Conservation (phyloP, 2,888 invertebrate species). For the Tinea semifulvella region DNA sequence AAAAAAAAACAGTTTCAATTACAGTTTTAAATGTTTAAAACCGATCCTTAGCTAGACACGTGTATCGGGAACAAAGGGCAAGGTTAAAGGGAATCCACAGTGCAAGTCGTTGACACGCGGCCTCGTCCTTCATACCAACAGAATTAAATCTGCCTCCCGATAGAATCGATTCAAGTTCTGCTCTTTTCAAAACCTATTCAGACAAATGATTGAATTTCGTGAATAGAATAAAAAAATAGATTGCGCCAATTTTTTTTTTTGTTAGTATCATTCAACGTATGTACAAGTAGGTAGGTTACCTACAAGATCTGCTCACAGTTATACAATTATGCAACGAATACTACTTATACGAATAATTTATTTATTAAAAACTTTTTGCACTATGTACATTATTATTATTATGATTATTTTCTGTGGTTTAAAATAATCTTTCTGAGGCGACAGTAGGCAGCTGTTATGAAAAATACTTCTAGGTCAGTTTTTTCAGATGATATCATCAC, state of each 20-base stretch:
- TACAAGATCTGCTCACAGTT: no score
- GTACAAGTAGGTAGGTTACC: no score
- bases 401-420: no score
- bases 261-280: background rate
- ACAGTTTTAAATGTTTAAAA: constrained; percentile 1
- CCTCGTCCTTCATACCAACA: constrained; percentile 3
- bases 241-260: background rate
- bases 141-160: constrained; percentile 7
- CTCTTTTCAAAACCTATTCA: constrained; percentile 9
- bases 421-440: no score
- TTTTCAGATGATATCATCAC: no score
- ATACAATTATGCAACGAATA: no score
- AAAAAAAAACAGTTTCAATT: no score
- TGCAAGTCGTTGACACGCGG: background rate
- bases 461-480: no score
- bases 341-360: no score
- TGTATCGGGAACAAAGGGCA: constrained; percentile 10
- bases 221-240: constrained; percentile 6
- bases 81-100: constrained; percentile 6
- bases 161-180: constrained; percentile 10
- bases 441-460: no score
- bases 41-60: constrained; percentile 7
- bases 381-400: no score
- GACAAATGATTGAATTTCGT: background rate
- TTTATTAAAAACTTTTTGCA: no score